phyloP scores from a whole-genome alignment of 2,888 invertebrate genomes.

The Pachycephus smyrnensis region DNA sequence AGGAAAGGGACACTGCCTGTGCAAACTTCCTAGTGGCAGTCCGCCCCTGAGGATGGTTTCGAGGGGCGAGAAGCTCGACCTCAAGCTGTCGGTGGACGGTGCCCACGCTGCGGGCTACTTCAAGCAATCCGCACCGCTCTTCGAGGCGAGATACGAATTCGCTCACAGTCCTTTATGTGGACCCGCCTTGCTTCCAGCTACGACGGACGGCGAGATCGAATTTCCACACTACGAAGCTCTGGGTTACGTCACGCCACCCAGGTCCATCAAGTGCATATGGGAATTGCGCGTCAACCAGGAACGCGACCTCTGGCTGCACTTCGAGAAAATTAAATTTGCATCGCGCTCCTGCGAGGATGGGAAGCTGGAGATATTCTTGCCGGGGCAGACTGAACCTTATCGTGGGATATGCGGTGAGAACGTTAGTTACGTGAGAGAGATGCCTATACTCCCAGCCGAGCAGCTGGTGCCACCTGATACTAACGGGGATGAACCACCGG shows the following conservation, averaged over 20 bases:
- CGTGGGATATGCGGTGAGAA: slow-evolving; percentile 89
- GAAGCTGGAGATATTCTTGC: slow-evolving; percentile 84
- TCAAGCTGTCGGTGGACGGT: slow-evolving; percentile 86
- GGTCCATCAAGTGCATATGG: slow-evolving; percentile 79
- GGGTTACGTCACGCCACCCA: slow-evolving; percentile 66
- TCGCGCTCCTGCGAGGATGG: slow-evolving; percentile 89
- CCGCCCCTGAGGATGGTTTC: slow-evolving; percentile 80
- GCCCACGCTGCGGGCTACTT: slow-evolving; percentile 91
- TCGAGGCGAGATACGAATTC: slow-evolving; percentile 89
- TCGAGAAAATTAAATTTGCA: slow-evolving; percentile 87
- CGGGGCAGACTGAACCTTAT: slow-evolving; percentile 79
- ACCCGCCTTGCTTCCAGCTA: slow-evolving; percentile 82
- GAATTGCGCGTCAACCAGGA: slow-evolving; percentile 85
- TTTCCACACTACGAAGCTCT: slow-evolving; percentile 88
- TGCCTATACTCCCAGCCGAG: slow-evolving; percentile 83
- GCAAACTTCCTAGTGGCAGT: slow-evolving; percentile 70
- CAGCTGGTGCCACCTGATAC: slow-evolving; percentile 68
- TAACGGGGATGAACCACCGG: slow-evolving; percentile 73
- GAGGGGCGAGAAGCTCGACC: slow-evolving; percentile 82
- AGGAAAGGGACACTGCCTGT: slow-evolving; percentile 80
- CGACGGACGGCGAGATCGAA: slow-evolving; percentile 87
- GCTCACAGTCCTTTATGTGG: slow-evolving; percentile 91
- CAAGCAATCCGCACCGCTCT: slow-evolving; percentile 85
- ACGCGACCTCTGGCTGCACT: slow-evolving; percentile 87
- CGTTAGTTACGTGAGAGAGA: slow-evolving; percentile 81